These are phyloP conservation scores for Tenebrio molitor DNA, from an alignment of 1,140 invertebrate genomes.

Conservation along the genomic window DNA sequence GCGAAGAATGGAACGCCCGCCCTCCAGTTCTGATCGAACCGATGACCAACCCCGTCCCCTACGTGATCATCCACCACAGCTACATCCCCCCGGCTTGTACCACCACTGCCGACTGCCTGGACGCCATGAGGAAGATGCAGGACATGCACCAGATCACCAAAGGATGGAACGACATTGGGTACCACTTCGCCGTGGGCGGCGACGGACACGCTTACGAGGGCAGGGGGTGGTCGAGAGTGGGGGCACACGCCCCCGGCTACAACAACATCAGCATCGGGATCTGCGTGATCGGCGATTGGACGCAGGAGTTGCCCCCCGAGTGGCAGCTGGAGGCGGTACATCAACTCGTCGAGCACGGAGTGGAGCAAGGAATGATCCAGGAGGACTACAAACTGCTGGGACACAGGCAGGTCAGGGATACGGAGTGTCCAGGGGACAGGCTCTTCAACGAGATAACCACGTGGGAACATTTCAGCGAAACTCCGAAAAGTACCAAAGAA, in stretches of 20 bases:
- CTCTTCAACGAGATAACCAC: constrained; percentile 74
- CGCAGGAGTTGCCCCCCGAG: constrained; percentile 68
- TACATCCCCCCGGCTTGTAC: constrained; percentile 73
- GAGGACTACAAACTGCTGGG: constrained; percentile 76
- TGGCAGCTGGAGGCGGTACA: constrained; percentile 73
- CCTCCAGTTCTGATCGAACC: constrained; percentile 66
- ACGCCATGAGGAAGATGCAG: constrained; percentile 72
- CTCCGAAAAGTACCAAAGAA: neutral
- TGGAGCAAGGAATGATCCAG: constrained; percentile 72
- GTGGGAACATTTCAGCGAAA: constrained; percentile 72
- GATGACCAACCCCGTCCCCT: constrained; percentile 75
- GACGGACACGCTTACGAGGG: constrained; percentile 83
- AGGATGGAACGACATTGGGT: constrained; percentile 80
- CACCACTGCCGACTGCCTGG: constrained; percentile 67
- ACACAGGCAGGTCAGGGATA: constrained; percentile 77
- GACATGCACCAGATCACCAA: constrained; percentile 68
- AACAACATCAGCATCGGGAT: constrained; percentile 82
- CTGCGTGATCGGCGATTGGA: constrained; percentile 78
- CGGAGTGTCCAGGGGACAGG: constrained; percentile 78
- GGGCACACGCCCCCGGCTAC: constrained; percentile 79
- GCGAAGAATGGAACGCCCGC: constrained; percentile 74
- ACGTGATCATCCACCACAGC: constrained; percentile 84
- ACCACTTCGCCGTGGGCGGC: constrained; percentile 83
- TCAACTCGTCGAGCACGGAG: constrained; percentile 74
- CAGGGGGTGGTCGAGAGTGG: constrained; percentile 79